Evolutionary conservation across 2,797 vertebrate species (phyloP).

Genomic region (Pseudomugil gertrudae): DNA sequence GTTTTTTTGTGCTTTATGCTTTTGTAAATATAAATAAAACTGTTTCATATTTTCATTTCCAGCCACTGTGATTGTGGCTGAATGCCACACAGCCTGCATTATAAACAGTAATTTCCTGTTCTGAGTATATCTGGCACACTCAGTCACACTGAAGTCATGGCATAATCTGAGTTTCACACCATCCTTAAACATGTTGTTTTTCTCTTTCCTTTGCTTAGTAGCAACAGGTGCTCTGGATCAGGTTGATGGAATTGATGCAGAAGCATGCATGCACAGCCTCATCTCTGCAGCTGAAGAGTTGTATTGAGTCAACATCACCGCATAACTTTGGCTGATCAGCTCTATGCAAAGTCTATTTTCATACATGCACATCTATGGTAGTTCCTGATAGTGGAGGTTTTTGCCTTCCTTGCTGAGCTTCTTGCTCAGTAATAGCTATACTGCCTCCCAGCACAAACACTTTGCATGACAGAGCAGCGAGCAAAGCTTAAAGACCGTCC

Average conservation of each 20-base stretch:
- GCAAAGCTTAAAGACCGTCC: slow-evolving; percentile 15
- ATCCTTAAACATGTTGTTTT: slow-evolving; percentile 15
- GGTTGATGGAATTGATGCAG: slow-evolving; percentile 71
- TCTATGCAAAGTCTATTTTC: slow-evolving; percentile 8
- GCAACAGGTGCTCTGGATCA: slow-evolving; percentile 85
- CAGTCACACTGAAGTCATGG: no score
- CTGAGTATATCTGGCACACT: no score
- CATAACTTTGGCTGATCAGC: slow-evolving; percentile 63
- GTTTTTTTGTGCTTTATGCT: no score
- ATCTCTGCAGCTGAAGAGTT: slow-evolving; percentile 24
- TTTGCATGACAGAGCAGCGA: slow-evolving; percentile 51
- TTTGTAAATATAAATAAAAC: no score
- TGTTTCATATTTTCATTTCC: no score
- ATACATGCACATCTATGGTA: not conserved
- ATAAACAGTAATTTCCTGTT: not conserved
- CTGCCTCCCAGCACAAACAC: slow-evolving; percentile 29
- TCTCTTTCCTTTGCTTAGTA: slow-evolving; percentile 83
- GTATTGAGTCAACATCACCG: slow-evolving; percentile 67
- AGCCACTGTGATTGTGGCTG: not conserved
- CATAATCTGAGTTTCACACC: no score
- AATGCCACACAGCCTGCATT: not conserved
- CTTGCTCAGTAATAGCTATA: slow-evolving; percentile 40
- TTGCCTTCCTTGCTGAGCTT: slow-evolving; percentile 43
- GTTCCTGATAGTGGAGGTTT: slow-evolving; percentile 38
- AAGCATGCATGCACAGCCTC: slow-evolving; percentile 58